Conservation (phyloP, 2,113 vertebrate species). For the Forbesichthys agassizii region DNA sequence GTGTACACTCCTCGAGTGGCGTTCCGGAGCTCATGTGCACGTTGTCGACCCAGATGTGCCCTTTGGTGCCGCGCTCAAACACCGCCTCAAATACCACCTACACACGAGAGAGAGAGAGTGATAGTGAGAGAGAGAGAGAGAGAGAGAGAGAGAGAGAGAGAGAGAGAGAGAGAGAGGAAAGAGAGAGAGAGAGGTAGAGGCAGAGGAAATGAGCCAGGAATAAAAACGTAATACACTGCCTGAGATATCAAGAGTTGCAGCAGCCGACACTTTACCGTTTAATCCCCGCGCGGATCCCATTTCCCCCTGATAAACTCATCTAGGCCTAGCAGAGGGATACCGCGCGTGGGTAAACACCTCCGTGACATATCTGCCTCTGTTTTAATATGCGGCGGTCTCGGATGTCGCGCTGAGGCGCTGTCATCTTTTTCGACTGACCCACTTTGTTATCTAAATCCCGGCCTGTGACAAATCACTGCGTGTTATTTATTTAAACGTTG, state of each 20-base stretch:
- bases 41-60: conserved; percentile 92
- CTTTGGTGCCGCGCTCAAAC: conserved; percentile 81
- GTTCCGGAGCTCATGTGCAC: conserved; percentile 86
- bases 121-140: background rate
- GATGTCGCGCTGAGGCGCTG: no score
- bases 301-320: no score
- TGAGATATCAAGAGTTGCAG: conserved; percentile 49
- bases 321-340: no score
- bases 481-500: no score
- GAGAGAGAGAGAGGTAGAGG: conserved; percentile 30
- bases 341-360: no score
- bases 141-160: conserved; percentile 34
- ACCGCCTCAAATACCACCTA: conserved; percentile 94
- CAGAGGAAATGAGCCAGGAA: conserved; percentile 35
- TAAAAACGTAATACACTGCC: conserved; percentile 52
- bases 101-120: background rate
- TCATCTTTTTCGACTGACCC: no score
- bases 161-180: conserved; percentile 27
- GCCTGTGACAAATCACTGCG: no score
- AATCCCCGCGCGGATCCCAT: no score
- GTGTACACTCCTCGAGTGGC: conserved; percentile 89
- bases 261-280: no score
- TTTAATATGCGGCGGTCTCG: no score
- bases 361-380: no score
- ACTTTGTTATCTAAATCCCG: no score